Evolutionary conservation across 1,140 invertebrate species (phyloP).

Genomic region (Heliconius hewitsoni): DNA sequence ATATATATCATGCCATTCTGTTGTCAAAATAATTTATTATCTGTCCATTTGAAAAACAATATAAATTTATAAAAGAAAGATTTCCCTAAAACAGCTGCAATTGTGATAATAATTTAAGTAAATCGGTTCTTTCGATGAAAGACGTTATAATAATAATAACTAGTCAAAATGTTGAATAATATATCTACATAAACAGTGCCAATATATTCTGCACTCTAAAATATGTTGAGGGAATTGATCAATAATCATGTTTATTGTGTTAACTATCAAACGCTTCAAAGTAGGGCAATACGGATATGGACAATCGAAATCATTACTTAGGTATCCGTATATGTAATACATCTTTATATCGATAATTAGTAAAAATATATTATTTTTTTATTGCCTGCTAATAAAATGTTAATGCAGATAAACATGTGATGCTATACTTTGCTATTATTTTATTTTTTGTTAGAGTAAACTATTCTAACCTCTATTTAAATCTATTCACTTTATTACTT

Average conservation of each 20-base stretch:
- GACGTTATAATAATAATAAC: conserved; percentile 48
- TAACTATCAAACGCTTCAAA: conserved; percentile 27
- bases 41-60: conserved; percentile 15
- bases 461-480: too few relatives aligned
- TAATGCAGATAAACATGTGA: neutral
- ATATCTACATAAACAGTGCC: conserved; percentile 54
- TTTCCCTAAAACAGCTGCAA: conserved; percentile 50
- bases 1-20: conserved; percentile 46
- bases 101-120: conserved; percentile 68
- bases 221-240: conserved; percentile 42
- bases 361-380: too few relatives aligned
- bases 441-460: neutral
- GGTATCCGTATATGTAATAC: too few relatives aligned
- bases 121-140: conserved; percentile 41
- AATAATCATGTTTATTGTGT: conserved; percentile 29
- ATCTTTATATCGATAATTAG: neutral
- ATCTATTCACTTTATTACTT: neutral
- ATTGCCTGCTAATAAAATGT: too few relatives aligned
- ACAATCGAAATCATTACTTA: neutral
- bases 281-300: conserved; percentile 21
- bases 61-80: conserved; percentile 21
- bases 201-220: conserved; percentile 59
- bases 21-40: conserved; percentile 51
- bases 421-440: neutral
- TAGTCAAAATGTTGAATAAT: conserved; percentile 56